Percentiles rank a stretch among this genome's conserved stretches.
Evolutionary conservation across 2,888 invertebrate genomes (phyloP).

Genomic region (Phortica okadai): DNA sequence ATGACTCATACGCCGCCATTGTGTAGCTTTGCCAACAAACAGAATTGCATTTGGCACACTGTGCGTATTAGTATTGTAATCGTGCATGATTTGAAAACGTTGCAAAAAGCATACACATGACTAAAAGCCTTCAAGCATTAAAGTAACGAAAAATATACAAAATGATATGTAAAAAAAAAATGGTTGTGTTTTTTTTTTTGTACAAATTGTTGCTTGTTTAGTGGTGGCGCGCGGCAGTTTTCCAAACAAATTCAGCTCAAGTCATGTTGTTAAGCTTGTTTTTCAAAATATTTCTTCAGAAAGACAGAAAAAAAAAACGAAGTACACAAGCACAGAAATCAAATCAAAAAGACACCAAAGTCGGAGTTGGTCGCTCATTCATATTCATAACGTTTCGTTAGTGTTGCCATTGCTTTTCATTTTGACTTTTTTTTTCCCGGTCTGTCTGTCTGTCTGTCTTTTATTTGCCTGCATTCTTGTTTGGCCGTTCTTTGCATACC

Average conservation of each 20-base stretch:
- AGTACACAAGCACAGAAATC: neutral
- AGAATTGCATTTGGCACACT: neutral
- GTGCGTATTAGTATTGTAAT: neutral
- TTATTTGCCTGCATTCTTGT: neutral
- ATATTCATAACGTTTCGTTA: conserved; percentile 15
- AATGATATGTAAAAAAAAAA: no score
- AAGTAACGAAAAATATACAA: no score
- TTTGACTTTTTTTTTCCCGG: neutral
- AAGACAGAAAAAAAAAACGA: neutral
- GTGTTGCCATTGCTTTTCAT: conserved; percentile 8
- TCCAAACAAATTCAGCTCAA: no score
- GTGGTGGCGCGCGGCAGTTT: no score
- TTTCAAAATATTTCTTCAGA: neutral
- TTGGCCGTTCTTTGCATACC: conserved; percentile 2
- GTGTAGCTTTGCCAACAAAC: no score
- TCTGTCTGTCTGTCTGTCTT: neutral
- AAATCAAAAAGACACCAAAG: conserved; percentile 4
- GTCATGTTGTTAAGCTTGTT: neutral
- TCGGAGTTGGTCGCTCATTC: conserved; percentile 2
- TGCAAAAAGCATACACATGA: neutral
- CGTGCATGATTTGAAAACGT: neutral
- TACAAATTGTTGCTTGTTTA: no score
- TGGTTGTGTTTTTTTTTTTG: no score
- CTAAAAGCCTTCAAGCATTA: neutral
- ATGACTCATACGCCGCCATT: neutral